These are phyloP conservation scores for Larimichthys polyactis DNA, from an alignment of 2,113 vertebrate species.

Conservation along the genomic window DNA sequence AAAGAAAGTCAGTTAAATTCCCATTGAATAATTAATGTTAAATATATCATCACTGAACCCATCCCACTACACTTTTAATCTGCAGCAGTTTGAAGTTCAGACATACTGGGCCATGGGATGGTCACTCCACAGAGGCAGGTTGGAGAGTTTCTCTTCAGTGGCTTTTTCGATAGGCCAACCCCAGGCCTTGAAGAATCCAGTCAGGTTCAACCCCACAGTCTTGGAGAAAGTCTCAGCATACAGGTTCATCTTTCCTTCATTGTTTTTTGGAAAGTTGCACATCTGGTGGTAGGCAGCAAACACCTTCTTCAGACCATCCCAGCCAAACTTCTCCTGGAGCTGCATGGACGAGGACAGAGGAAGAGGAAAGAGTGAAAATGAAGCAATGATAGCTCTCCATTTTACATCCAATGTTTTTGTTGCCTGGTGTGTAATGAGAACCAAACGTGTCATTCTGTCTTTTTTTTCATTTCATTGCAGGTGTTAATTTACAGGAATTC, in stretches of 20 bases:
- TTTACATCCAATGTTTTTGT: background rate
- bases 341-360: conserved; percentile 48
- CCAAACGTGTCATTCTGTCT: background rate
- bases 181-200: conserved; percentile 86
- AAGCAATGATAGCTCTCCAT: no score
- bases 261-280: conserved; percentile 68
- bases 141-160: conserved; percentile 75
- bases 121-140: conserved; percentile 83
- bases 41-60: background rate
- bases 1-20: background rate
- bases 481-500: background rate
- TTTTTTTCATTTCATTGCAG: background rate
- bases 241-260: conserved; percentile 86
- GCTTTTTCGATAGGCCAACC: conserved; percentile 83
- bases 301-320: conserved; percentile 84
- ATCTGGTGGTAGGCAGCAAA: conserved; percentile 84
- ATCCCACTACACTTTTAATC: background rate
- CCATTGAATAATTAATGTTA: background rate
- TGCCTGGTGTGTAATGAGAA: background rate
- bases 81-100: conserved; percentile 41
- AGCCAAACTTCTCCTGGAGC: conserved; percentile 88
- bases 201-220: conserved; percentile 82
- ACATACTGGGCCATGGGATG: conserved; percentile 79
- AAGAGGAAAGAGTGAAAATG: background rate
- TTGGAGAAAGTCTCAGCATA: conserved; percentile 85